Conservation (phyloP, 1,140 invertebrate genomes). For the Orchestia grillus region DNA sequence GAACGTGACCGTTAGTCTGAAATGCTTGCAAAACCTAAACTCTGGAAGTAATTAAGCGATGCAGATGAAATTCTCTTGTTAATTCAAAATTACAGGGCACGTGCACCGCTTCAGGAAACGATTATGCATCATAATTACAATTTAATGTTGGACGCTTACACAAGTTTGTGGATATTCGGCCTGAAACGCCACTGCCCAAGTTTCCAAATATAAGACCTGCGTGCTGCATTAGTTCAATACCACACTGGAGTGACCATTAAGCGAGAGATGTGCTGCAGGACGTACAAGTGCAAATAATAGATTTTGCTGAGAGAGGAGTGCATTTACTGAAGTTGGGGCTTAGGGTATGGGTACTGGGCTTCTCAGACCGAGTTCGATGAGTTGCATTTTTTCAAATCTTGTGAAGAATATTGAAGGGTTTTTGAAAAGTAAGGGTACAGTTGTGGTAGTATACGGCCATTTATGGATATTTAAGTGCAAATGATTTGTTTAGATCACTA, state of each 20-base stretch:
- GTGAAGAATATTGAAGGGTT: too few species aligned
- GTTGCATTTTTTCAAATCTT: too few species aligned
- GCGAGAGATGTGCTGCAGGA: neutral
- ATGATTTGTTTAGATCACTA: too few species aligned
- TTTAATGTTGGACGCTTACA: neutral
- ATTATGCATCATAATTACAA: constrained; percentile 10
- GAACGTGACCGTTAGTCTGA: neutral
- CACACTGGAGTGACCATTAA: neutral
- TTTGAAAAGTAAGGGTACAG: too few species aligned
- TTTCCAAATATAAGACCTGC: neutral
- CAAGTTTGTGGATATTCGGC: constrained; percentile 7
- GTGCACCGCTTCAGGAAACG: neutral
- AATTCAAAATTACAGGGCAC: neutral
- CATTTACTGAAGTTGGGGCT: neutral
- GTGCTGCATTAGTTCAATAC: neutral
- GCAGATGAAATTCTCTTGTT: neutral
- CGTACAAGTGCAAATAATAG: neutral
- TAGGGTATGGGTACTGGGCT: neutral
- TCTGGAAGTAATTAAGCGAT: neutral
- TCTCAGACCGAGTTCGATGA: neutral
- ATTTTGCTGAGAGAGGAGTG: neutral
- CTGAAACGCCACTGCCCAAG: neutral
- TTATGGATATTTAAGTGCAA: too few species aligned
- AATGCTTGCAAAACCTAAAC: neutral
- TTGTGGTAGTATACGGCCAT: too few species aligned